Evolutionary conservation across 2,113 vertebrate species (phyloP), one percentile per base, ranked within the genome.

Genomic region (Loxodonta africana): DNA sequence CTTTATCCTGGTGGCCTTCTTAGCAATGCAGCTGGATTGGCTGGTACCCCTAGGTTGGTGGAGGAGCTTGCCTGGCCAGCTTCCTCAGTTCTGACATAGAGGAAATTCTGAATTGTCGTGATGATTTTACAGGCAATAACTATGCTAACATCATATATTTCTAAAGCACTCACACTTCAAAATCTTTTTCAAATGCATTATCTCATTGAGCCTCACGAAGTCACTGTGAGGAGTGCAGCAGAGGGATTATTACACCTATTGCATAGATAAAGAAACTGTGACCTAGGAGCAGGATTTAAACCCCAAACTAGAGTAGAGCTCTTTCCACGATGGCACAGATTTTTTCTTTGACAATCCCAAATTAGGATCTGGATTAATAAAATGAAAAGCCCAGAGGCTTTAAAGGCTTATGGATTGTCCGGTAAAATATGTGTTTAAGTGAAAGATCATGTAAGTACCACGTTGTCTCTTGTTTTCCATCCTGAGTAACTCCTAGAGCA

Each of bases 361-460:
- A 78, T 67, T 69, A 86, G 44, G 91, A 71, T 81, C 69, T 76
- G 91, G 25, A 46, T 90, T 71, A 69, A 71, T 65, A 60, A 95
- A 95, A 93, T 85, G 51, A 96, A 95, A 92, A 88, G 20, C 30
- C 41, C 41, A 53, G 33, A 67, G 84, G 62, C 87, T 33, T 95
- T 78, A 37, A 92, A 81, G 74, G 80, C 26, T n/a, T 94, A 46
- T n/a, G 33, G 48, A 57, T 80, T 81, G 4, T 71, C 46, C 65
- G 48, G 25, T 78, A 84, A 94, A 95, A 94, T 62, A 33, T 89
- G 53, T 92, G 57, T 17, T 57, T 92, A 95, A 41, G 71, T 82
- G 84, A 91, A 95, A 63, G 25, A 83, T 90, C 67, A 74, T 51
- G 62, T 10, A 48, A 0, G 15, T 15, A 86, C 53, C 15, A 6